Evolutionary conservation across 2,113 vertebrate genomes (phyloP).

Genomic region (Galeopterus variegatus): DNA sequence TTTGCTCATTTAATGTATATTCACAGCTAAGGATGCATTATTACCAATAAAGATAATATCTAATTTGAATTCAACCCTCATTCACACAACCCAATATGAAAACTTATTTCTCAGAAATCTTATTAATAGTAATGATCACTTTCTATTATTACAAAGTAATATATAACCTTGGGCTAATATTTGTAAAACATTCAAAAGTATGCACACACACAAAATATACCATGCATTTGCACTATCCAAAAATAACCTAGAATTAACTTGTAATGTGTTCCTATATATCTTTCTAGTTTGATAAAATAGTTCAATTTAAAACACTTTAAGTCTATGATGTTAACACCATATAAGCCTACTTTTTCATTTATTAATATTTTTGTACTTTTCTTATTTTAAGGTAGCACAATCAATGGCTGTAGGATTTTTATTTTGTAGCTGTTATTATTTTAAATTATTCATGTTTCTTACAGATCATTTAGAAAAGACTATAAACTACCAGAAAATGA

Average conservation of each 20-base stretch:
- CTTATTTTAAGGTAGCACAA: slow-evolving; percentile 3
- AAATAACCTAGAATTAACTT: neutral
- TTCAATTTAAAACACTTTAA: slow-evolving; percentile 22
- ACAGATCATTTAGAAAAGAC: neutral
- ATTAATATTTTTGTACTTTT: slow-evolving; percentile 47
- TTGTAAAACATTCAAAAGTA: neutral
- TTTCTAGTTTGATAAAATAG: neutral
- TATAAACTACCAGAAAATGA: neutral
- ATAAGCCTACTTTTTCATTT: slow-evolving; percentile 17
- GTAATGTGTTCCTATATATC: neutral
- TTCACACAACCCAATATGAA: neutral
- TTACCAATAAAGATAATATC: neutral
- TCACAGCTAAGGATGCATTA: neutral
- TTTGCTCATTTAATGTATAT: slow-evolving; percentile 29
- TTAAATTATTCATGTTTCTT: slow-evolving; percentile 42
- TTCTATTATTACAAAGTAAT: neutral
- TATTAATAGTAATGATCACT: slow-evolving; percentile 19
- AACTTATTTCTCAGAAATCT: neutral
- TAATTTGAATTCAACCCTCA: slow-evolving; percentile 30
- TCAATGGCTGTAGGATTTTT: neutral
- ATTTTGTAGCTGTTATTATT: neutral
- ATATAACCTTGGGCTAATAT: neutral
- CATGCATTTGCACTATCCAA: neutral
- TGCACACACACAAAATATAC: neutral
- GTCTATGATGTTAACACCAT: neutral